phyloP scores from a whole-genome alignment of 1,140 invertebrate genomes.

The Zaprionus capensis region DNA sequence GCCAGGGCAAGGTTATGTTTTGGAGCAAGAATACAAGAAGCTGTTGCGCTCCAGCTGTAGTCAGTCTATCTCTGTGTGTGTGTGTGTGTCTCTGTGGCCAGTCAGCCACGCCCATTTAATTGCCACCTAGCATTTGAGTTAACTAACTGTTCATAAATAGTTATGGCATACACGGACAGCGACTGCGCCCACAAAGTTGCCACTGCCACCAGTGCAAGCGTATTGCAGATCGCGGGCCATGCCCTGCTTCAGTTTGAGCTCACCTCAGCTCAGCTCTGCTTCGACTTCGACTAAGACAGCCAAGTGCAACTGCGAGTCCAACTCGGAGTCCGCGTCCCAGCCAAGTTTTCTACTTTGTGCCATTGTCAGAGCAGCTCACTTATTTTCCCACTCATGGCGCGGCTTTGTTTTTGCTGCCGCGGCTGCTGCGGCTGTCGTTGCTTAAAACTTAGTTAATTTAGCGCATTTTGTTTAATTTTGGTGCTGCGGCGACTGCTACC shows the following conservation, averaged over 20 bases:
- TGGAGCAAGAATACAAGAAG: slow-evolving; percentile 43
- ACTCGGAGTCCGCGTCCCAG: slow-evolving; percentile 22
- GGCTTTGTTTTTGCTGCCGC: slow-evolving; percentile 41
- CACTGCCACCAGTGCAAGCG: slow-evolving; percentile 42
- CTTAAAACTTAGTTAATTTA: slow-evolving; percentile 76
- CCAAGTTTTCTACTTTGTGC: slow-evolving; percentile 36
- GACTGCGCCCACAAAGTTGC: slow-evolving; percentile 72
- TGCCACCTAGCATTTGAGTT: slow-evolving; percentile 81
- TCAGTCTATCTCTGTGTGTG: slow-evolving; percentile 8
- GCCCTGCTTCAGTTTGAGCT: slow-evolving; percentile 17
- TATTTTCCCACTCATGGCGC: slow-evolving; percentile 74
- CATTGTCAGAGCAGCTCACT: slow-evolving; percentile 76
- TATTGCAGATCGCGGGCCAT: slow-evolving; percentile 51
- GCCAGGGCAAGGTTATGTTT: slow-evolving; percentile 47
- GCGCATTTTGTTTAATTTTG: slow-evolving; percentile 77
- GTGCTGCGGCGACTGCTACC: slow-evolving; percentile 52
- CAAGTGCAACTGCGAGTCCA: slow-evolving; percentile 13
- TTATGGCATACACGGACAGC: slow-evolving; percentile 80
- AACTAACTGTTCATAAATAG: slow-evolving; percentile 83
- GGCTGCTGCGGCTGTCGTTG: slow-evolving; percentile 33
- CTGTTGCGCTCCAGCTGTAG: slow-evolving; percentile 15
- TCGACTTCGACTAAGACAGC: not conserved
- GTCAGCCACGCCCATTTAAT: slow-evolving; percentile 75
- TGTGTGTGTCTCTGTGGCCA: slow-evolving; percentile 25
- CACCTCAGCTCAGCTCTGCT: not conserved